Evolutionary conservation across 1,140 invertebrate species (phyloP).

Genomic region (Trialeurodes vaporariorum): DNA sequence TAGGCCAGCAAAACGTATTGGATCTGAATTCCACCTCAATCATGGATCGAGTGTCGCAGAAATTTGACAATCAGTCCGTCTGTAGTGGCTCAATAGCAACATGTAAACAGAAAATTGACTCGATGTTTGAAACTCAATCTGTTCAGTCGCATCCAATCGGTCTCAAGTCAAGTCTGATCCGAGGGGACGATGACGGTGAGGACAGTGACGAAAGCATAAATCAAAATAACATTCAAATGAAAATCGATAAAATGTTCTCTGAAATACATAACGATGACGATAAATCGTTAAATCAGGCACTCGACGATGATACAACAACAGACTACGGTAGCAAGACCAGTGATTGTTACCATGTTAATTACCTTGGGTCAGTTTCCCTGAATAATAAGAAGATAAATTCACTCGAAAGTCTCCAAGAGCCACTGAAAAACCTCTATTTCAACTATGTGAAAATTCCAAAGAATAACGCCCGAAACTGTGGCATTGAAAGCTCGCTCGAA

Average conservation of each 20-base stretch:
- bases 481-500: constrained; percentile 44
- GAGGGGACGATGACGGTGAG: constrained; percentile 9
- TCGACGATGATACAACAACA: constrained; percentile 8
- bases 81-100: constrained; percentile 43
- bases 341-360: constrained; percentile 58
- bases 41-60: neutral
- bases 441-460: constrained; percentile 38
- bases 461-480: constrained; percentile 1
- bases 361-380: constrained; percentile 65
- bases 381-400: constrained; percentile 60
- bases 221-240: constrained; percentile 65
- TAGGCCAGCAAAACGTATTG: neutral
- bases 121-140: constrained; percentile 46
- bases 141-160: constrained; percentile 19
- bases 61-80: constrained; percentile 21
- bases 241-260: constrained; percentile 73
- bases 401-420: constrained; percentile 65
- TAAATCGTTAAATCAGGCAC: constrained; percentile 12
- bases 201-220: constrained; percentile 21
- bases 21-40: neutral
- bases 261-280: constrained; percentile 34
- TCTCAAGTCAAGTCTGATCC: neutral
- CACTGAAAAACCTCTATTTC: constrained; percentile 66
- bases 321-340: constrained; percentile 30
- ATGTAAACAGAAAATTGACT: constrained; percentile 69